Evolutionary conservation across 2,888 invertebrate species (phyloP).

Genomic region (Saturnia pavonia): DNA sequence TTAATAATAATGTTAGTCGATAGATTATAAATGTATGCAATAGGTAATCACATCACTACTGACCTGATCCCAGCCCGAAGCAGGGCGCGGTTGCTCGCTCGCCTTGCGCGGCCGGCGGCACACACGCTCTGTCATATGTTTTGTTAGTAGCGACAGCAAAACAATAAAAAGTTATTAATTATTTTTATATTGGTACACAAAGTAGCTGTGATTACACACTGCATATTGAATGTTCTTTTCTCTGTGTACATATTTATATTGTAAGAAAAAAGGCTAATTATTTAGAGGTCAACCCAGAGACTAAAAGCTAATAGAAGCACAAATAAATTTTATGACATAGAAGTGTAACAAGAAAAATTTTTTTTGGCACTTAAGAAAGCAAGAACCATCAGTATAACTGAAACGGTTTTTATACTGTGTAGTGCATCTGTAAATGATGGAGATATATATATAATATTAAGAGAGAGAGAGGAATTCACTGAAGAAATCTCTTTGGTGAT

Average conservation of each 20-base stretch:
- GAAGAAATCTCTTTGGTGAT: no score
- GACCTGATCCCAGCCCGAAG: conserved; percentile 33
- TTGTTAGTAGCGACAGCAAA: conserved; percentile 36
- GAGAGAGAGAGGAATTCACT: no score
- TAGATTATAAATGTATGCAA: conserved; percentile 14
- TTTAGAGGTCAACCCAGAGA: no score
- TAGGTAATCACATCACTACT: conserved; percentile 34
- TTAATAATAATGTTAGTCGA: conserved; percentile 15
- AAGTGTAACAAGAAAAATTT: no score
- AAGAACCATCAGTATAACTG: no score
- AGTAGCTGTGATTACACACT: not conserved
- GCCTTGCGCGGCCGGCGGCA: conserved; percentile 48
- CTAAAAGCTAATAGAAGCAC: no score
- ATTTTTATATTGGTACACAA: not conserved
- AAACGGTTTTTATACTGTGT: no score
- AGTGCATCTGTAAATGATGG: no score
- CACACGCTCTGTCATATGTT: conserved; percentile 40
- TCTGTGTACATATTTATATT: not conserved
- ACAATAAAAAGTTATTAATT: conserved; percentile 21
- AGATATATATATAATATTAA: no score
- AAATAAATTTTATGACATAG: no score
- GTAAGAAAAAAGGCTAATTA: no score
- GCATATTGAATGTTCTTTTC: not conserved
- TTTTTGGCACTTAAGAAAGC: no score
- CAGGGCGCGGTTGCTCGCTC: conserved; percentile 58